phyloP scores from a whole-genome alignment of 2,113 vertebrate species.

The Andinoacara biseriatus region DNA sequence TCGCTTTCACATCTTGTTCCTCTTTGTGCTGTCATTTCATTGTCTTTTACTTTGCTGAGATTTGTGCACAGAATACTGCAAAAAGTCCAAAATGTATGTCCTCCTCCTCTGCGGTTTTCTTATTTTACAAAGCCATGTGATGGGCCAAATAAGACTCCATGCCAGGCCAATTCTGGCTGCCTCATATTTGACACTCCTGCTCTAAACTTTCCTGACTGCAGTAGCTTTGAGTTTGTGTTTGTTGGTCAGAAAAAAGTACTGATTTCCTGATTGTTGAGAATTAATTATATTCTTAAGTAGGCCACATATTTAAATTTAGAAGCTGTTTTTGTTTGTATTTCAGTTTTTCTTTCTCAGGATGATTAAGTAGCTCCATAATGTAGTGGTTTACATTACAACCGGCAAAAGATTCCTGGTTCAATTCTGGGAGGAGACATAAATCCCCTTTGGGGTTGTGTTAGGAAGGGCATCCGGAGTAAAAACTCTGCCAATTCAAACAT shows the following conservation, averaged over 20 bases:
- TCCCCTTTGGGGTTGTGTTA: neutral
- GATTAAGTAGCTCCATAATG: too few species aligned
- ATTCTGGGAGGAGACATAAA: neutral
- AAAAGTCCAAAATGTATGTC: neutral
- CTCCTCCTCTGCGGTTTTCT: neutral
- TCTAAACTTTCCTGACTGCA: too few species aligned
- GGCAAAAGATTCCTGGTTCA: neutral
- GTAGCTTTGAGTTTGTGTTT: neutral
- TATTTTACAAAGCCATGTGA: neutral
- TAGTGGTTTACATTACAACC: neutral
- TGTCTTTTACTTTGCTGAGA: neutral
- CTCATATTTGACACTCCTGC: too few species aligned
- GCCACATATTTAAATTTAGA: neutral
- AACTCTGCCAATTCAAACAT: neutral
- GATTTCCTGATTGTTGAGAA: neutral
- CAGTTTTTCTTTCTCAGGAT: too few species aligned
- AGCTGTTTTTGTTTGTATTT: neutral
- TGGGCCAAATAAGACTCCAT: neutral
- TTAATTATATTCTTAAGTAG: neutral
- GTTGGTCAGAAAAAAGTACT: neutral
- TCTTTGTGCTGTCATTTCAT: neutral
- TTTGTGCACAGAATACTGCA: neutral
- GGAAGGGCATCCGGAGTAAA: neutral
- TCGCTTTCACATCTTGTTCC: neutral
- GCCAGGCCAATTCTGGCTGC: neutral